Conservation (phyloP, 1,140 invertebrate genomes). For the Popillia japonica region DNA sequence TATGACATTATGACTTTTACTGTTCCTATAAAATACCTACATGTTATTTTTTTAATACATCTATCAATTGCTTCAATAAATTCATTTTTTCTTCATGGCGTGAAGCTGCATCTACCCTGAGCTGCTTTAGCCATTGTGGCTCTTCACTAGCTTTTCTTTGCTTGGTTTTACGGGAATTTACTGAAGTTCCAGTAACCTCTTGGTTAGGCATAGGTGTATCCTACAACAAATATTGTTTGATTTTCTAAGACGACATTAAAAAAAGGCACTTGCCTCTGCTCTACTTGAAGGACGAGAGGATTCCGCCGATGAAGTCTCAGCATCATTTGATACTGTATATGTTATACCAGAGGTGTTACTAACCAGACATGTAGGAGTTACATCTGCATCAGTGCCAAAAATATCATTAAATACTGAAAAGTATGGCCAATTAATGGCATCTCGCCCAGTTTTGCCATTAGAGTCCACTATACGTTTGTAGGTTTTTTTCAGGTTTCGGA, state of each 20-base stretch:
- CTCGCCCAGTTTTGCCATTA: background rate
- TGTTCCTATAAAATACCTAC: background rate
- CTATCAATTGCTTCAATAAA: background rate
- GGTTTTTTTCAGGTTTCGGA: background rate
- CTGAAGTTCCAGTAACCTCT: background rate
- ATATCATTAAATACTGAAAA: background rate
- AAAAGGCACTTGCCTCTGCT: too few species aligned
- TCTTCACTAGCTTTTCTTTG: background rate
- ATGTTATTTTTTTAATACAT: slow-evolving; percentile 2
- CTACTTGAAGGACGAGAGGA: too few species aligned
- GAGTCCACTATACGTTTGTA: background rate
- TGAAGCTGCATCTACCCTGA: background rate
- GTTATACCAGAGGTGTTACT: background rate
- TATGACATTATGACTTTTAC: background rate
- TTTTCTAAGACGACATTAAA: too few species aligned
- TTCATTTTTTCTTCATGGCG: slow-evolving; percentile 11
- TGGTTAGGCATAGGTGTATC: background rate
- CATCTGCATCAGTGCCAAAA: background rate
- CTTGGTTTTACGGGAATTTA: background rate
- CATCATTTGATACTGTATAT: background rate
- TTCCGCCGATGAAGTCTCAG: too few species aligned
- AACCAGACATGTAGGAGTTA: background rate
- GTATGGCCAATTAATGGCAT: background rate
- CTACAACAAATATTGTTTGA: too few species aligned
- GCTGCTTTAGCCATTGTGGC: background rate